phyloP scores from a whole-genome alignment of 2,113 vertebrate species.

The Aldabrachelys gigantea region DNA sequence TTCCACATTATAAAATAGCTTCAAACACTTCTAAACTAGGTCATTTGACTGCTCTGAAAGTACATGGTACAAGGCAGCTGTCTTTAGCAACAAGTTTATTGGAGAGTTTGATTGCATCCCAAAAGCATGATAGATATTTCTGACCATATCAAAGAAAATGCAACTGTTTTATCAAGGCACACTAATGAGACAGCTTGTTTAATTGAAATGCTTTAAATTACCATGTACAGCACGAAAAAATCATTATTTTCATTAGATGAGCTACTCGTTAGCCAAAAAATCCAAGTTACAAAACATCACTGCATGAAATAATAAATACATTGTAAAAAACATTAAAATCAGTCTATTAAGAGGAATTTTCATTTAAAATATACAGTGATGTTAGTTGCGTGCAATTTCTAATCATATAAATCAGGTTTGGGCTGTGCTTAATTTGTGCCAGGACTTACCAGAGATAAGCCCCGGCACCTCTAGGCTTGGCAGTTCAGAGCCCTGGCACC shows the following conservation, averaged over 20 bases:
- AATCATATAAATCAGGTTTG: constrained; percentile 6
- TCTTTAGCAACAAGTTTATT: constrained; percentile 70
- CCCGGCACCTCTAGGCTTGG: too few relatives aligned
- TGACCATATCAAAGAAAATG: constrained; percentile 79
- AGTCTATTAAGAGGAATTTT: constrained; percentile 61
- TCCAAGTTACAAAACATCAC: constrained; percentile 74
- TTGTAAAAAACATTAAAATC: constrained; percentile 70
- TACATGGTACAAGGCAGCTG: constrained; percentile 55
- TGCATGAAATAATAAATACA: constrained; percentile 73
- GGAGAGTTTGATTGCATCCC: constrained; percentile 72
- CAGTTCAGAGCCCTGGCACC: too few relatives aligned
- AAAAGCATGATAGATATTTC: constrained; percentile 75
- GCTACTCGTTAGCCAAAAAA: constrained; percentile 72
- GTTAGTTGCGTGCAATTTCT: constrained; percentile 12
- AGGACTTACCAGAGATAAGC: too few relatives aligned
- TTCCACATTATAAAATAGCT: constrained; percentile 70
- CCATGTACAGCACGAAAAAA: constrained; percentile 79
- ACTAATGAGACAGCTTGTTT: constrained; percentile 80
- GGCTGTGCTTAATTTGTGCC: neutral
- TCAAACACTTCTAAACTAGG: constrained; percentile 77
- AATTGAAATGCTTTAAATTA: constrained; percentile 79
- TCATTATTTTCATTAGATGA: constrained; percentile 79
- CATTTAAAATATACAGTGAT: constrained; percentile 54
- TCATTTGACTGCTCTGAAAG: constrained; percentile 69
- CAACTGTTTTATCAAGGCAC: constrained; percentile 71